Evolutionary conservation across 1,140 invertebrate species (phyloP).

Genomic region (Lethrus apterus): DNA sequence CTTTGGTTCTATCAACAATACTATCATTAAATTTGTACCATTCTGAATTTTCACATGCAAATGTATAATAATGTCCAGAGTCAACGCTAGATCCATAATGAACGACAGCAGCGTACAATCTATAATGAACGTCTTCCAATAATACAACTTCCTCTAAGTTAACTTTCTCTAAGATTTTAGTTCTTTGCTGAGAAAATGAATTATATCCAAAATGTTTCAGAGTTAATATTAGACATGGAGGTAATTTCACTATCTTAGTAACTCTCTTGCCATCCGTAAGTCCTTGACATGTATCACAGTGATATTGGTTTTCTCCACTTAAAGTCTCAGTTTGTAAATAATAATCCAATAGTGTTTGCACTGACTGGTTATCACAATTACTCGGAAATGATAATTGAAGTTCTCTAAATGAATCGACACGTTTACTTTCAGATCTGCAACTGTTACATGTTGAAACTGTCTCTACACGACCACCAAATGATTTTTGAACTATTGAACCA

Average conservation of each 20-base stretch:
- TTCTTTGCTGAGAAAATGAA: conserved; percentile 58
- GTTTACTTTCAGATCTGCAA: conserved; percentile 61
- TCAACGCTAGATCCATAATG: conserved; percentile 76
- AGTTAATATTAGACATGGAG: conserved; percentile 69
- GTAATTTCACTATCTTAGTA: conserved; percentile 62
- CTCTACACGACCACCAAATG: conserved; percentile 65
- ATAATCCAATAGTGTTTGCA: conserved; percentile 64
- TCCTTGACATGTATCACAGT: conserved; percentile 66
- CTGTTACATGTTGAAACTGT: conserved; percentile 64
- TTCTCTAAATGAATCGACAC: conserved; percentile 71
- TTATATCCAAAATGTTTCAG: conserved; percentile 77
- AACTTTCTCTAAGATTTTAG: conserved; percentile 64
- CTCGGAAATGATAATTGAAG: conserved; percentile 74
- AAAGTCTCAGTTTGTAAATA: conserved; percentile 70
- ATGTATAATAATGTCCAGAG: conserved; percentile 81
- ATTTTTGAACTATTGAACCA: conserved; percentile 53
- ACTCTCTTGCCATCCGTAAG: conserved; percentile 69
- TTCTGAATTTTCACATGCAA: conserved; percentile 57
- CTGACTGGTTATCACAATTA: conserved; percentile 44
- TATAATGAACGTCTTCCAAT: conserved; percentile 51
- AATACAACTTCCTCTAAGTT: conserved; percentile 54
- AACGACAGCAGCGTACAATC: conserved; percentile 72
- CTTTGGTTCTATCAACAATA: conserved; percentile 53
- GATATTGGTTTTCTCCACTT: conserved; percentile 70
- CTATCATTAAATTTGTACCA: conserved; percentile 83